Evolutionary conservation across 1,140 invertebrate genomes (phyloP).

Genomic region (Cyrtorhinus lividipennis): DNA sequence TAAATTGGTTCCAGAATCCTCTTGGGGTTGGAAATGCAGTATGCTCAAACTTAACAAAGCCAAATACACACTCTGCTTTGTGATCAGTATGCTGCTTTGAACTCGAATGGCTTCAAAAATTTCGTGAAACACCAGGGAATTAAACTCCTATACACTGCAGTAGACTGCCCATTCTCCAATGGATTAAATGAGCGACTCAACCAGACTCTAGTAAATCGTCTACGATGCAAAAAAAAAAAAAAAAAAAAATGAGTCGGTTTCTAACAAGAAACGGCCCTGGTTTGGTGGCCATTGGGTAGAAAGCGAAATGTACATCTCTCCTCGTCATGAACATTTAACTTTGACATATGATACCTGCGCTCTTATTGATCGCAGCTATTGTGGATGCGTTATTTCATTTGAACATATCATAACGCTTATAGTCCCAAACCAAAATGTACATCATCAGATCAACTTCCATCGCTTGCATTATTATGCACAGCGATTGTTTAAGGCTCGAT

Average conservation of each 20-base stretch:
- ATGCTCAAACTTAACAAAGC: background rate
- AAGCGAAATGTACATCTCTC: too few relatives aligned
- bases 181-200: conserved; percentile 14
- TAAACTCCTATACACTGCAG: background rate
- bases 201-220: conserved; percentile 3
- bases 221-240: conserved; percentile 12
- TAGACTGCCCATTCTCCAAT: background rate
- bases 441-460: too few relatives aligned
- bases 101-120: background rate
- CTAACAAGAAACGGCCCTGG: background rate
- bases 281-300: too few relatives aligned
- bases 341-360: too few relatives aligned
- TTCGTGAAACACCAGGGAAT: background rate
- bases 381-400: too few relatives aligned
- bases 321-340: too few relatives aligned
- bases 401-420: too few relatives aligned
- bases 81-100: background rate
- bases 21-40: background rate
- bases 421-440: too few relatives aligned
- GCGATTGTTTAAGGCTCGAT: too few relatives aligned
- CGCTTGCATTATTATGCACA: too few relatives aligned
- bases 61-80: background rate
- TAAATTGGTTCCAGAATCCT: background rate
- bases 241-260: background rate
- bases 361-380: too few relatives aligned